Percentiles rank a stretch among this genome's conserved stretches.
Conservation (phyloP, 2,797 vertebrate species). For the Chromis chromis region DNA sequence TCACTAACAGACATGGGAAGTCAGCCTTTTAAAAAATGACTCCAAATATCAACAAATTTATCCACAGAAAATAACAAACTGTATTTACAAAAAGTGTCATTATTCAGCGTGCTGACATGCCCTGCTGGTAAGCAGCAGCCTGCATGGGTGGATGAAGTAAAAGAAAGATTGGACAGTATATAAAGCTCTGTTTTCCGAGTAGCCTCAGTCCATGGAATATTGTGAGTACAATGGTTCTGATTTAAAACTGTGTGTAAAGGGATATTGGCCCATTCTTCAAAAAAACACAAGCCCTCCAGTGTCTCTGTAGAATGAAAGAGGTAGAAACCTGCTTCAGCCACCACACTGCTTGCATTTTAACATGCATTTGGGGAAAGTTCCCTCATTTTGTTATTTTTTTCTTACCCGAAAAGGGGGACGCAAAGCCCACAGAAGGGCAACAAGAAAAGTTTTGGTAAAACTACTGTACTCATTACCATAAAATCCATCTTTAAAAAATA, state of each 20-base stretch:
- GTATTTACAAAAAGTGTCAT: not conserved
- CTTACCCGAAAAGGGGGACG: too few species aligned
- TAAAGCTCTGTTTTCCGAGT: not conserved
- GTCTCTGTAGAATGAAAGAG: not conserved
- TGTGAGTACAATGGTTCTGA: constrained; percentile 3
- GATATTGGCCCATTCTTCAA: constrained; percentile 10
- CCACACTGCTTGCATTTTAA: not conserved
- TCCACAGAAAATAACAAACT: not conserved
- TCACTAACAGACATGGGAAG: not conserved
- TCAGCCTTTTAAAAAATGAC: not conserved
- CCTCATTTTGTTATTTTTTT: too few species aligned
- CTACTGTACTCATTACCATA: too few species aligned
- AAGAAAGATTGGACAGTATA: not conserved
- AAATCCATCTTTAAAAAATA: too few species aligned
- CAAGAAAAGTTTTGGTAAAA: too few species aligned
- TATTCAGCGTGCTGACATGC: not conserved
- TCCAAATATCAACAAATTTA: not conserved
- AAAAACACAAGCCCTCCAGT: constrained; percentile 5
- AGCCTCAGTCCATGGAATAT: not conserved
- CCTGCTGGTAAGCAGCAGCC: not conserved
- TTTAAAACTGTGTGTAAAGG: constrained; percentile 9
- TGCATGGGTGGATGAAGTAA: constrained; percentile 7
- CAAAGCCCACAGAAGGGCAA: too few species aligned
- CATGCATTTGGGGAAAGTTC: too few species aligned
- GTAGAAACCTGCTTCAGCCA: not conserved